phyloP scores from a whole-genome alignment of 2,113 vertebrate genomes.

The Hymenochirus boettgeri region DNA sequence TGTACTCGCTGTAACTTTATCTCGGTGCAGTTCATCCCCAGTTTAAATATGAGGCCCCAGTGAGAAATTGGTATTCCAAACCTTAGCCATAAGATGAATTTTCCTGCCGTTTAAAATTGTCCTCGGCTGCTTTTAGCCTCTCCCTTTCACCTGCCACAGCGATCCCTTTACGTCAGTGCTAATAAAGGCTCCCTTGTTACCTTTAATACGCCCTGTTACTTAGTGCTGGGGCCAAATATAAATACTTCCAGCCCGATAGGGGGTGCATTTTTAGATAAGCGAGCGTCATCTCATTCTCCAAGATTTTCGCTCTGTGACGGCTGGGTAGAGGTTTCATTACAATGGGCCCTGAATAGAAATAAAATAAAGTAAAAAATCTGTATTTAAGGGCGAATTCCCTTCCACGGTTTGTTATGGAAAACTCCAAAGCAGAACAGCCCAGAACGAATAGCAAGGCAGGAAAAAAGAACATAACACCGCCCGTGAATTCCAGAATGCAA shows the following conservation, averaged over 20 bases:
- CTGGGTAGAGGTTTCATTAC: neutral
- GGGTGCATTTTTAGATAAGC: neutral
- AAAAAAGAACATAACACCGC: too few relatives aligned
- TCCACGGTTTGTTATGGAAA: constrained; percentile 32
- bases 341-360: neutral
- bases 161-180: neutral
- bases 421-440: constrained; percentile 15
- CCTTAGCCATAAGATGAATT: too few relatives aligned
- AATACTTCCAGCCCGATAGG: neutral
- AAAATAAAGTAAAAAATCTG: neutral
- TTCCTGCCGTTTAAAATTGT: too few relatives aligned
- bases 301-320: too few relatives aligned
- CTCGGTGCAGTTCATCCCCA: too few relatives aligned
- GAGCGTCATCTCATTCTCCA: neutral
- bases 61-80: too few relatives aligned
- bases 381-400: constrained; percentile 1
- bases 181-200: neutral
- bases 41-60: too few relatives aligned
- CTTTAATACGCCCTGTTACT: neutral
- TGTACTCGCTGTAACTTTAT: too few relatives aligned
- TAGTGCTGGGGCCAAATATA: neutral
- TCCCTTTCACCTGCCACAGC: too few relatives aligned
- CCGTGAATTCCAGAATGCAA: too few relatives aligned
- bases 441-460: neutral
- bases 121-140: too few relatives aligned